Evolutionary conservation across 1,140 invertebrate species (phyloP).

Genomic region (Drosophila erecta): DNA sequence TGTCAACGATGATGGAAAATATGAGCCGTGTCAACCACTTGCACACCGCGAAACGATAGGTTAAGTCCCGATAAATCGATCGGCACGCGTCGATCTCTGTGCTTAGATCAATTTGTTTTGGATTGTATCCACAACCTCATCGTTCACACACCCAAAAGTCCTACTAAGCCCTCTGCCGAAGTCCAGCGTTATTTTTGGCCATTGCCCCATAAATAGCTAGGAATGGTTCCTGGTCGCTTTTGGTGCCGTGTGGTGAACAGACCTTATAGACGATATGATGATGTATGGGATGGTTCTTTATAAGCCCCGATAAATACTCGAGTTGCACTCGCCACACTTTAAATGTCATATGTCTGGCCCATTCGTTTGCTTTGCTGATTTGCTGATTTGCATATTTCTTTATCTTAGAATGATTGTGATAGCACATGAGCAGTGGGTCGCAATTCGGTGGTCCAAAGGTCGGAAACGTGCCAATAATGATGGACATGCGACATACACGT

Average conservation of each 20-base stretch:
- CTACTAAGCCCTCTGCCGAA: conserved; percentile 8
- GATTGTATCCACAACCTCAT: conserved; percentile 9
- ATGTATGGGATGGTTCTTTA: conserved; percentile 25
- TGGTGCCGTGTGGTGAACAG: conserved; percentile 41
- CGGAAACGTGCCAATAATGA: conserved; percentile 53
- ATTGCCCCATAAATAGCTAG: conserved; percentile 28
- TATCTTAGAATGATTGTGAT: conserved; percentile 33
- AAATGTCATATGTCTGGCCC: conserved; percentile 6
- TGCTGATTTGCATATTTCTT: conserved; percentile 37
- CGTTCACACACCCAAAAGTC: conserved; percentile 19
- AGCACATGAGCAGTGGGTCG: conserved; percentile 14
- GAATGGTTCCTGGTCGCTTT: neutral
- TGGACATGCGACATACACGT: conserved; percentile 33
- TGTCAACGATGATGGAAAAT: conserved; percentile 47
- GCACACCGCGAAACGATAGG: conserved; percentile 1
- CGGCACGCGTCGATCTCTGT: conserved; percentile 4
- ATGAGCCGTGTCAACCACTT: conserved; percentile 9
- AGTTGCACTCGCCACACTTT: conserved; percentile 28
- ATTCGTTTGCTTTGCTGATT: conserved; percentile 34
- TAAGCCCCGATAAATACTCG: conserved; percentile 40
- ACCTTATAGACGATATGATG: conserved; percentile 11
- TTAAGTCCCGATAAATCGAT: conserved; percentile 9
- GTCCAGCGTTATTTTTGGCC: conserved; percentile 36
- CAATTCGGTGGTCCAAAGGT: conserved; percentile 18
- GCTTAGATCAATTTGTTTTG: conserved; percentile 39